Conservation (phyloP, 2,888 invertebrate genomes). For the Hipparchia sbordonii region DNA sequence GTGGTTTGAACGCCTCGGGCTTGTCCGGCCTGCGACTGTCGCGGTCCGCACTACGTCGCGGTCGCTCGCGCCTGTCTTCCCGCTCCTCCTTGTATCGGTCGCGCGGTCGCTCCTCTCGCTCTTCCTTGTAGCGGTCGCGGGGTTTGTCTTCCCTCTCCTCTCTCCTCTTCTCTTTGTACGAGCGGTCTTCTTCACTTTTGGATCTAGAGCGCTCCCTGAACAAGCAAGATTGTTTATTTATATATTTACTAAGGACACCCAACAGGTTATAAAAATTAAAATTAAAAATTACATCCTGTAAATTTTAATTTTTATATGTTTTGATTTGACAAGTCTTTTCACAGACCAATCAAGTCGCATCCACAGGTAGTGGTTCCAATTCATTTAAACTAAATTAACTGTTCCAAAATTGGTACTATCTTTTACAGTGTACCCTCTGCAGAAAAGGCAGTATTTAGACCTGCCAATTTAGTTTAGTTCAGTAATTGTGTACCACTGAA, state of each 20-base stretch:
- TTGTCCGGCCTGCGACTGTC: constrained; percentile 27
- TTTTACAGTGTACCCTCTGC: too few species aligned
- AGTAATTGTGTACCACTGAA: too few species aligned
- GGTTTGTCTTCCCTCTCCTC: constrained; percentile 27
- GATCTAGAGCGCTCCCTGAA: constrained; percentile 54
- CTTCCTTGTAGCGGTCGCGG: constrained; percentile 26
- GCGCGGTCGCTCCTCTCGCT: constrained; percentile 36
- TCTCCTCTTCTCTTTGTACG: constrained; percentile 51
- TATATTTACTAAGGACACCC: neutral
- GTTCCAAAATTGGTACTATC: too few species aligned
- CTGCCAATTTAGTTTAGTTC: too few species aligned
- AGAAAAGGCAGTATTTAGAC: too few species aligned
- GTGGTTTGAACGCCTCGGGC: constrained; percentile 26
- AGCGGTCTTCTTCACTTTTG: constrained; percentile 57
- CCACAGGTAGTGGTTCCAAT: too few species aligned
- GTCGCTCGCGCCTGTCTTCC: constrained; percentile 35
- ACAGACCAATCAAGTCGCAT: too few species aligned
- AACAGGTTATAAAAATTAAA: too few species aligned
- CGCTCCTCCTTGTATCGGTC: constrained; percentile 29
- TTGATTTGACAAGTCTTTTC: too few species aligned
- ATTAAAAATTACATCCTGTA: too few species aligned
- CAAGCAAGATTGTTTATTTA: neutral
- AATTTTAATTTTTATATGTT: too few species aligned
- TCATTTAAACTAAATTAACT: too few species aligned
- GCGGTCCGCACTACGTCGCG: constrained; percentile 21